Evolutionary conservation across 2,113 vertebrate genomes (phyloP).

Genomic region (Labeo catla): DNA sequence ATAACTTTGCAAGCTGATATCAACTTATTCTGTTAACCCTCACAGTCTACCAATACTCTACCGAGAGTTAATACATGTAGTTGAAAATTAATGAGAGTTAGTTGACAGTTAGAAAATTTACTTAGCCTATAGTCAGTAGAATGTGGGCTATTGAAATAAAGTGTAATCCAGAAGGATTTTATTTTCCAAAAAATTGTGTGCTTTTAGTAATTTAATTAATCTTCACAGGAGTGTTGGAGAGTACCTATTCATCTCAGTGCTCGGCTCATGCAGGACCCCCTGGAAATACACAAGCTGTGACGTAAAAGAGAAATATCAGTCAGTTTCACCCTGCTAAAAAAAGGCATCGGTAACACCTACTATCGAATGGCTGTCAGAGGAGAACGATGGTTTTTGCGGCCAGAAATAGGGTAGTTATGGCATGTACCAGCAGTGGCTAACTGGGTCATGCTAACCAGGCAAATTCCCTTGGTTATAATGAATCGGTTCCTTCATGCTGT

Average conservation of each 20-base stretch:
- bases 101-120: too few species aligned
- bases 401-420: slow-evolving; percentile 3
- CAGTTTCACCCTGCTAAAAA: neutral
- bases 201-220: neutral
- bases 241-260: neutral
- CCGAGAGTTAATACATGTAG: neutral
- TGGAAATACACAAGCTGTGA: slow-evolving; percentile 8
- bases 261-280: neutral
- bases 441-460: slow-evolving; percentile 10
- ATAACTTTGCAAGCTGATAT: neutral
- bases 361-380: neutral
- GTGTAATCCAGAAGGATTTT: neutral
- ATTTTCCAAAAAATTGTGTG: neutral
- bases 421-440: neutral
- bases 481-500: neutral
- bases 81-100: too few species aligned
- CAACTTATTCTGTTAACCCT: neutral
- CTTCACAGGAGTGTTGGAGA: neutral
- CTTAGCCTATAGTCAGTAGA: too few species aligned
- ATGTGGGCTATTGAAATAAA: neutral
- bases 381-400: neutral
- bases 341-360: neutral
- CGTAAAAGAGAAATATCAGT: slow-evolving; percentile 12
- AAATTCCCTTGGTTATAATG: neutral
- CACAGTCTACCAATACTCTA: neutral